A percentile compares a stretch with the other conserved stretches of the same genome.
phyloP scores from a whole-genome alignment of 2,113 vertebrate species.

The Empidonax traillii region DNA sequence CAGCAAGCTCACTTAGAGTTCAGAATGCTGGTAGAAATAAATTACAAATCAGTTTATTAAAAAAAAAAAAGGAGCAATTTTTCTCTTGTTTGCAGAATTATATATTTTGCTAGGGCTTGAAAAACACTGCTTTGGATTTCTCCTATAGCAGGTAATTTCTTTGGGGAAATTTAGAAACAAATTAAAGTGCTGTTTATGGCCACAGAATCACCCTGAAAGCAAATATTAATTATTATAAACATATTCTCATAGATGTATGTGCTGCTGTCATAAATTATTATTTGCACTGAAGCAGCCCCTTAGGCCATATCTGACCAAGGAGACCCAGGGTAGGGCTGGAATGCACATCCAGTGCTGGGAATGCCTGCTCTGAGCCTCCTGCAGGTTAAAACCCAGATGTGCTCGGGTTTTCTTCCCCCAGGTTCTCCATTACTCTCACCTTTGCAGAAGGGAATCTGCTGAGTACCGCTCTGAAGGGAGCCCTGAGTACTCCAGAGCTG shows the following conservation, averaged over 20 bases:
- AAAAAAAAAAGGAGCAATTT: background rate
- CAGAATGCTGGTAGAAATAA: background rate
- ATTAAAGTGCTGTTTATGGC: constrained; percentile 8
- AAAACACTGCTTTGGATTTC: background rate
- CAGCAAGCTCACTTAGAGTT: constrained; percentile 11
- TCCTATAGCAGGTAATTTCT: background rate
- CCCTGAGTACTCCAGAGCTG: background rate
- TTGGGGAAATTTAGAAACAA: background rate
- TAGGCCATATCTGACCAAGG: background rate
- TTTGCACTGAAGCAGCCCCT: background rate
- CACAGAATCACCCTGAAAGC: background rate
- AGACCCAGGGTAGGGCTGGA: background rate
- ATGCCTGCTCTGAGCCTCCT: background rate
- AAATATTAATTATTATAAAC: background rate
- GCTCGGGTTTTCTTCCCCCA: background rate
- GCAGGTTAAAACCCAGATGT: background rate
- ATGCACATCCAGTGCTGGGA: fast-evolving
- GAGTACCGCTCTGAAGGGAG: background rate
- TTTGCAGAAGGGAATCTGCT: background rate
- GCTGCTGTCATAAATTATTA: background rate
- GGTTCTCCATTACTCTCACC: background rate
- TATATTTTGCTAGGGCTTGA: background rate
- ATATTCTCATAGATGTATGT: background rate
- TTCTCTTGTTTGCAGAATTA: background rate
- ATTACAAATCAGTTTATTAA: background rate